Evolutionary conservation across 1,140 invertebrate genomes (phyloP).

Genomic region (Tyrophagus putrescentiae): DNA sequence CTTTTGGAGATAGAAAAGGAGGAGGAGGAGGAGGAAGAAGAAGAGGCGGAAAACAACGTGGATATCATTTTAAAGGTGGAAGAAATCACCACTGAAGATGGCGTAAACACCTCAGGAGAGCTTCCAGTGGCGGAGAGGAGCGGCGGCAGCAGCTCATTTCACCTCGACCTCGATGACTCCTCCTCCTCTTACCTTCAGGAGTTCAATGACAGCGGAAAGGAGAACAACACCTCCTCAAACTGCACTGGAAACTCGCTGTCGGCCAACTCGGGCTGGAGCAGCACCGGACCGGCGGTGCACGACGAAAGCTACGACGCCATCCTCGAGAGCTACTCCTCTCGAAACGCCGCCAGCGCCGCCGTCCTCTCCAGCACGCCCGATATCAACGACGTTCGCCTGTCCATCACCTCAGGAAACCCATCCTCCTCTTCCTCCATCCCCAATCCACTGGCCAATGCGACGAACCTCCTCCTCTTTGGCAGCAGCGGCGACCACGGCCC

Average conservation of each 20-base stretch:
- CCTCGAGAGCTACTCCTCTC: constrained; percentile 31
- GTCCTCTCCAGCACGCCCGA: constrained; percentile 23
- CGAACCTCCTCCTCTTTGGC: no score
- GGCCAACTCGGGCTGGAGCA: constrained; percentile 50
- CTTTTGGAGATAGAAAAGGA: no score
- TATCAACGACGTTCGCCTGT: constrained; percentile 16
- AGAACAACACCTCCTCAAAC: no score
- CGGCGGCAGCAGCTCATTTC: no score
- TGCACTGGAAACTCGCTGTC: constrained; percentile 47
- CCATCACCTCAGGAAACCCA: constrained; percentile 12
- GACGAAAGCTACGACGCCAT: constrained; percentile 33
- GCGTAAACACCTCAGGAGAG: constrained; percentile 15
- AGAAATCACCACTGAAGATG: background rate
- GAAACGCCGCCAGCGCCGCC: no score
- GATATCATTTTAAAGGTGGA: background rate
- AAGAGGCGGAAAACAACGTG: no score
- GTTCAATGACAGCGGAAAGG: no score
- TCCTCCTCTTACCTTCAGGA: no score
- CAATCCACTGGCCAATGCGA: background rate
- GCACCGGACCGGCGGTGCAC: constrained; percentile 27
- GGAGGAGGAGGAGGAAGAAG: no score
- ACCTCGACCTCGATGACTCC: no score
- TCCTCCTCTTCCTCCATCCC: background rate
- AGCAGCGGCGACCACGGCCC: no score
- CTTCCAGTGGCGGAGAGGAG: constrained; percentile 27